Evolutionary conservation across 2,113 vertebrate species (phyloP), one percentile per base, ranked within the genome.

Genomic region (Oreochromis spilurus): DNA sequence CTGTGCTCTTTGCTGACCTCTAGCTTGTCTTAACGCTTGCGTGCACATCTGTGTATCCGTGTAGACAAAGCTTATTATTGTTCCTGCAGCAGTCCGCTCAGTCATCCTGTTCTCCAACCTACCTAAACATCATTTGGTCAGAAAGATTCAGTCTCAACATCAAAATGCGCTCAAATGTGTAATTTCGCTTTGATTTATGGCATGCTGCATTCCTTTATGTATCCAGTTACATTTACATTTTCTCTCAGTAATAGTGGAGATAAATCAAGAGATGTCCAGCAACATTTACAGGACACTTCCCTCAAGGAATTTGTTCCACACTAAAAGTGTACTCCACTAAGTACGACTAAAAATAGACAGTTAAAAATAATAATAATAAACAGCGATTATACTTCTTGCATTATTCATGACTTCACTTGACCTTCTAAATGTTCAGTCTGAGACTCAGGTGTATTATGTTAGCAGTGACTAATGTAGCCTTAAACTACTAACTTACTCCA

Each of bases 41-140:
- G 72, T 57, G 65, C 85, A 54, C 54, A 11, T 57, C 82, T 2
- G 4, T 48, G 24, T 48, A 75, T 19, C 14, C 54, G 14, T 19
- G 79, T 53, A 19, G 83, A 90, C 81, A 70, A 58, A 60, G 82
- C 65, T 84, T 81, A 78, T 91, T 77, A 89, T 85, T 85, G 53
- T 4, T n/a, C 43, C 36, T 31, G 52, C 55, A 67, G 19, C 65
- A 34, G 72, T 77, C 34, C 13, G 53, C 60, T 87, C 84, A 80
- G 84, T 81, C 82, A 45, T 45, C 9, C 55, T 19, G 58, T 45
- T 48, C 81, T 34, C 36, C 6, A 34, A 24, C 6, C 45, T 77
- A 50, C 17, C 70, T 50, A 77, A n/a, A 77, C 17, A 77, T 31
- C 70, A 50, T 13, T 31, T 50, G 43, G 26, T 2, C 70, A 7